Conservation (phyloP, 2,113 vertebrate species). For the Hypomesus transpacificus region DNA sequence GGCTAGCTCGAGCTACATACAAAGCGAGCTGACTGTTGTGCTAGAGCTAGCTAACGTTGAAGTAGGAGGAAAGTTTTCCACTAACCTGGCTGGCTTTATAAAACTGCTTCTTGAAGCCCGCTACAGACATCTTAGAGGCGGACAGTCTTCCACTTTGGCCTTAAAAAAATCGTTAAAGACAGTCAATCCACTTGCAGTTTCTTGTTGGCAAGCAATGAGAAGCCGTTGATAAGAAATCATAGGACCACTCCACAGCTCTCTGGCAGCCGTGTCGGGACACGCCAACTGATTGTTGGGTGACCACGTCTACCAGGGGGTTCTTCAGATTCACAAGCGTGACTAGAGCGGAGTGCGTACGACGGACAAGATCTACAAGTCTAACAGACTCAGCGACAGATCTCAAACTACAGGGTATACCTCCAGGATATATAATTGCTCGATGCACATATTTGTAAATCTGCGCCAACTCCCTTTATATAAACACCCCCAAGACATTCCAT, state of each 20-base stretch:
- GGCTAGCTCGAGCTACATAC: constrained; percentile 32
- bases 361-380: no score
- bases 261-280: constrained; percentile 44
- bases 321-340: constrained; percentile 27
- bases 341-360: background rate
- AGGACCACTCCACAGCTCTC: constrained; percentile 51
- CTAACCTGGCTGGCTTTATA: constrained; percentile 97
- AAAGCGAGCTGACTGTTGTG: constrained; percentile 50
- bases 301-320: constrained; percentile 59
- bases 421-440: background rate
- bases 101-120: constrained; percentile 97
- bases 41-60: constrained; percentile 48
- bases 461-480: background rate
- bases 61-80: constrained; percentile 57
- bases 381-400: no score
- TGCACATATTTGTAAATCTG: constrained; percentile 5
- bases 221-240: constrained; percentile 44
- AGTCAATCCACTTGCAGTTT: background rate
- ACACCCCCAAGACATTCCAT: constrained; percentile 24
- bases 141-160: constrained; percentile 35
- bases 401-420: no score
- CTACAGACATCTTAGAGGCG: constrained; percentile 86
- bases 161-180: constrained; percentile 15
- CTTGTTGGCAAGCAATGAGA: constrained; percentile 33
- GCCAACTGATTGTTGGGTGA: constrained; percentile 43